Evolutionary conservation across 1,140 invertebrate genomes (phyloP), one percentile per base, ranked within the genome.

Genomic region (Drosophila serrata): DNA sequence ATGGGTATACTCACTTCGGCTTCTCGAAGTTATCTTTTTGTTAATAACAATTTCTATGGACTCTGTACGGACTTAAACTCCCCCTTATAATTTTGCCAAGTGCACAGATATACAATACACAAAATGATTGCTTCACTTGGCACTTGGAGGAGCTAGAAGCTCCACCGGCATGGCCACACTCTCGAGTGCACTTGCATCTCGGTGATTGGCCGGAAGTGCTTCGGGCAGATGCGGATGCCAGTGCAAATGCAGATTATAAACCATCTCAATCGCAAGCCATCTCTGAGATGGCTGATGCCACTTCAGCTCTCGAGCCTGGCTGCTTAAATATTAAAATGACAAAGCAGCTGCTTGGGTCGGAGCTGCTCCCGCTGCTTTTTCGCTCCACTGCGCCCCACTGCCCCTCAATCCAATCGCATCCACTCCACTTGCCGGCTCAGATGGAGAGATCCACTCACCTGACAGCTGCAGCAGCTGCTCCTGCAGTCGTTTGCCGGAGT

Each of bases 401-500:
- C 64, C 29, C 59, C 51, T 55, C 51, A 55, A 55, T 37, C 51
- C 51, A 55, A 55, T 55, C 51, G 51, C 51, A 55, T 64, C 45
- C 45, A 51, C 22, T 59, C 12, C 39, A 51, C 13, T 29, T 12
- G 27, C 8, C 6, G 7, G 42, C 31, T 27, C 55, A 56, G n/a
- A 0, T 12, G n/a, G 7, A 9, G 31, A 35, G 15, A 63, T 49
- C 46, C 33, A 79, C 82, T 92, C 93, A 95, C 95, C 94, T 85
- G 95, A 94, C 39, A 97, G 92, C 35, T 93, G 75, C 39, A 93
- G 75, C 15, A 96, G 86, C 55, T 93, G 82, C 15, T 95, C 92
- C 49, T 95, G 93, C 57, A 95, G 92, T 58, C 94, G 92, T 57
- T 94, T 86, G n/a, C 95, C 94, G 45, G 75, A 93, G 93, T 80